Percentiles rank a stretch among this genome's conserved stretches.
Conservation (phyloP, 2,797 vertebrate genomes). For the Tenualosa thibaudeaui region DNA sequence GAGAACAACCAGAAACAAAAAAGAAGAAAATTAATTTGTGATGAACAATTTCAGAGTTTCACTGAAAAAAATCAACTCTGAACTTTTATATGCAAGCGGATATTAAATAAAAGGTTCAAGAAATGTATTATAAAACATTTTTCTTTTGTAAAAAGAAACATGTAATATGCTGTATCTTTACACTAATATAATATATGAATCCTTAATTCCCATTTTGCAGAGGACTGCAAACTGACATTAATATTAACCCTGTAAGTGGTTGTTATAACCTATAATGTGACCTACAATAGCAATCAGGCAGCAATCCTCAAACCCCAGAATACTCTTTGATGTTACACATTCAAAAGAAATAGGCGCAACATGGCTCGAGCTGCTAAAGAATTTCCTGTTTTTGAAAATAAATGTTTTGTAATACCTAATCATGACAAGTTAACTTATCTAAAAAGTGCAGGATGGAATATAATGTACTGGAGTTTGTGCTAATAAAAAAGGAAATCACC, state of each 20-base stretch:
- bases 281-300: neutral
- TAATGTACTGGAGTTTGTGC: neutral
- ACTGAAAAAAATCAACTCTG: too few species aligned
- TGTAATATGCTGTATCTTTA: neutral
- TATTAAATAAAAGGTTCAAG: too few species aligned
- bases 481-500: neutral
- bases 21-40: neutral
- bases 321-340: neutral
- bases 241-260: neutral
- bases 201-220: neutral
- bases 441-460: neutral
- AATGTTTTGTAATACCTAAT: neutral
- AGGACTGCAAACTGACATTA: neutral
- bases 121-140: too few species aligned
- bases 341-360: neutral
- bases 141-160: neutral
- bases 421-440: neutral
- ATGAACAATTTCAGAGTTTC: too few species aligned
- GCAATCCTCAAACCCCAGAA: neutral
- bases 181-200: neutral
- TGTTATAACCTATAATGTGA: neutral
- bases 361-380: neutral
- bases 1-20: constrained; percentile 5
- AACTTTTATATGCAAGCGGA: too few species aligned
- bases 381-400: neutral